These are phyloP conservation scores for Ichneumon xanthorius DNA, from an alignment of 2,888 invertebrate genomes.

Conservation along the genomic window DNA sequence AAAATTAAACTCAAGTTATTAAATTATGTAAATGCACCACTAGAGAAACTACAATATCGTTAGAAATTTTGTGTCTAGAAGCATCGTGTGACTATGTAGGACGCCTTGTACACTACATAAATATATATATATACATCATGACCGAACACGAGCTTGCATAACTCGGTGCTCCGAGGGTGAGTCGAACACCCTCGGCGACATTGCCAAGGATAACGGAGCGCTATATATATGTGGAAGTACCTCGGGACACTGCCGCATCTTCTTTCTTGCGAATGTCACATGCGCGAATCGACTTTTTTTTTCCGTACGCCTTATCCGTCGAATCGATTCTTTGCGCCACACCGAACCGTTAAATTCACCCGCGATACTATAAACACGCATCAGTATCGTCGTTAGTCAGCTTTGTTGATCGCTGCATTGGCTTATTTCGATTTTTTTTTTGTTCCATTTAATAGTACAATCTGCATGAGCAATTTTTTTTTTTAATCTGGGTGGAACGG, in stretches of 20 bases:
- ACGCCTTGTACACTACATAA: slow-evolving; percentile 61
- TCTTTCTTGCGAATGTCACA: slow-evolving; percentile 6
- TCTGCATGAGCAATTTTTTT: slow-evolving; percentile 56
- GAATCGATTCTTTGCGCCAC: slow-evolving; percentile 46
- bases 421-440: slow-evolving; percentile 48
- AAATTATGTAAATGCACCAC: slow-evolving; percentile 44
- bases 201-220: slow-evolving; percentile 18
- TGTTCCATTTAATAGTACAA: slow-evolving; percentile 9
- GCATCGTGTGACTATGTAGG: slow-evolving; percentile 57
- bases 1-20: background rate
- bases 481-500: slow-evolving; percentile 23
- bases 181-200: slow-evolving; percentile 3
- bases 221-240: slow-evolving; percentile 19
- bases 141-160: slow-evolving; percentile 46
- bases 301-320: background rate
- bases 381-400: slow-evolving; percentile 32
- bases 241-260: slow-evolving; percentile 17
- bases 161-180: slow-evolving; percentile 14
- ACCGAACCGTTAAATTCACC: slow-evolving; percentile 53
- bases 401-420: slow-evolving; percentile 63
- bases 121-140: background rate
- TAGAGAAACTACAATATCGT: slow-evolving; percentile 41
- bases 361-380: slow-evolving; percentile 45
- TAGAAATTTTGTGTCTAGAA: slow-evolving; percentile 62
- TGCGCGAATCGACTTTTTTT: slow-evolving; percentile 20